Conservation (phyloP, 2,797 vertebrate genomes). For the Oreortyx pictus region DNA sequence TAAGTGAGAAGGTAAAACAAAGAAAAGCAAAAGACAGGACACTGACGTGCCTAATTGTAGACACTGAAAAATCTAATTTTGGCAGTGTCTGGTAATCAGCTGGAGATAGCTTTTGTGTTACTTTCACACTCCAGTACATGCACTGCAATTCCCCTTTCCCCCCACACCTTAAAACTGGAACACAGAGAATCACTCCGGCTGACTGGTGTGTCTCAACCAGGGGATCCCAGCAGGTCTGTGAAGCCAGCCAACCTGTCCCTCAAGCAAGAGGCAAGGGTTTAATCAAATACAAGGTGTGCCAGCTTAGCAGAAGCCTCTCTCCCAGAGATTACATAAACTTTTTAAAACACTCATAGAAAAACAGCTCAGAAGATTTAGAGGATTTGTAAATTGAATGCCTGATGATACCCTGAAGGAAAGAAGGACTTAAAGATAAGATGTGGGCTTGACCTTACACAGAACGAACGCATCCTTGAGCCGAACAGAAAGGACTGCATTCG, state of each 20-base stretch:
- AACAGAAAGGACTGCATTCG: background rate
- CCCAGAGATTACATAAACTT: constrained; percentile 24
- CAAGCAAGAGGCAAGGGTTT: constrained; percentile 18
- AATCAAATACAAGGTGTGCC: constrained; percentile 40
- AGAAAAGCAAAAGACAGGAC: background rate
- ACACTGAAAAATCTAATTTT: background rate
- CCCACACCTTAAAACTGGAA: background rate
- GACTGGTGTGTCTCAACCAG: background rate
- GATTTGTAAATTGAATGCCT: constrained; percentile 63
- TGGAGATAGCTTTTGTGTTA: background rate
- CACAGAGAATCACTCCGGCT: background rate
- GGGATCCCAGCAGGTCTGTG: constrained; percentile 4
- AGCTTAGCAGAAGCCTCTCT: constrained; percentile 1
- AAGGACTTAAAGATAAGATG: constrained; percentile 46
- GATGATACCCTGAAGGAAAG: constrained; percentile 61
- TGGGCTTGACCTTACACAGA: background rate
- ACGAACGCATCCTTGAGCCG: background rate
- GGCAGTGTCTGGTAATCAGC: background rate
- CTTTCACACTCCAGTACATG: background rate
- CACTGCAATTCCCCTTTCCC: background rate
- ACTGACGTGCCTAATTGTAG: background rate
- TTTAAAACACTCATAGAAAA: constrained; percentile 12
- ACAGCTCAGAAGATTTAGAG: constrained; percentile 56
- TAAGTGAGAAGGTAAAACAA: background rate
- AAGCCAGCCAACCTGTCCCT: background rate